phyloP scores from a whole-genome alignment of 2,113 vertebrate species.

The Chinchilla lanigera region DNA sequence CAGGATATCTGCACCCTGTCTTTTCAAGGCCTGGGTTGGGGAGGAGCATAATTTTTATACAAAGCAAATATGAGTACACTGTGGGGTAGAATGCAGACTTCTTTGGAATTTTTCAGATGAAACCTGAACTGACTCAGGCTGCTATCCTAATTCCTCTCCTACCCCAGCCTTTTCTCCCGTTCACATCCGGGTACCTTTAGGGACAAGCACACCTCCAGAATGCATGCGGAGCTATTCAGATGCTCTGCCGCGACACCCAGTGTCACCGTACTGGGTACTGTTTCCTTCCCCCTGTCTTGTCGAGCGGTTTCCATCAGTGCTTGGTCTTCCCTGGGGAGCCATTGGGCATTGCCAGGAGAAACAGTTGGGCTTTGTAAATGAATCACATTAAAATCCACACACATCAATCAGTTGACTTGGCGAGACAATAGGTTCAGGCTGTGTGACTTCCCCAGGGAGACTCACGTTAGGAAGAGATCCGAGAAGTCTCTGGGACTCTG shows the following conservation, averaged over 20 bases:
- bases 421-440: not conserved
- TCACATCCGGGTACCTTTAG: not conserved
- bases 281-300: not conserved
- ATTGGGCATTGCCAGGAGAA: not conserved
- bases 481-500: not conserved
- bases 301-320: not conserved
- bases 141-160: not conserved
- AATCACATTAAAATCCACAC: constrained; percentile 1
- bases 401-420: not conserved
- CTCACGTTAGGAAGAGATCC: not conserved
- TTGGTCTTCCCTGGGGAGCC: not conserved
- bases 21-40: not conserved
- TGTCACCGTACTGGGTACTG: too few species aligned
- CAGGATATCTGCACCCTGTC: not conserved
- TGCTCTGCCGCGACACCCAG: not conserved
- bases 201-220: not conserved
- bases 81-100: not conserved
- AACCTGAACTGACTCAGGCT: not conserved
- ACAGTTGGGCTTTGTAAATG: not conserved
- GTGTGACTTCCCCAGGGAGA: not conserved
- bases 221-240: fast-evolving
- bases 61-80: not conserved
- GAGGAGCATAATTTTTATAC: not conserved
- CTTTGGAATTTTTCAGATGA: not conserved
- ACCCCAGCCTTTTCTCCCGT: not conserved